These are phyloP conservation scores for Drosophila ficusphila DNA, from an alignment of 1,140 invertebrate genomes.

Conservation along the genomic window DNA sequence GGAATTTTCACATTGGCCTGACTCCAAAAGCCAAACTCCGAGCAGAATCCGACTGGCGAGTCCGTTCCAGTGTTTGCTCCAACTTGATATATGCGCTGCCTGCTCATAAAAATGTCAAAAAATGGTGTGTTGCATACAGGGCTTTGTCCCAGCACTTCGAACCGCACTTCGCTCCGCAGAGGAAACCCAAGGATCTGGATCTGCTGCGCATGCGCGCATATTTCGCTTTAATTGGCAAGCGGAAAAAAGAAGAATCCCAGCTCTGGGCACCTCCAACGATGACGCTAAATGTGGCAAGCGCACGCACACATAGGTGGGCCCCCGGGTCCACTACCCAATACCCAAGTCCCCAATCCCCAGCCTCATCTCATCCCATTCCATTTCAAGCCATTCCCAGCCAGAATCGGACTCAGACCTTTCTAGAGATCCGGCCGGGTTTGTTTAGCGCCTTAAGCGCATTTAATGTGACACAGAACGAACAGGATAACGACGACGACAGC, in stretches of 20 bases:
- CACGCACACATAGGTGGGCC: slow-evolving; percentile 78
- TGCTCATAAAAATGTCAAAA: slow-evolving; percentile 84
- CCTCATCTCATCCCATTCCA: too few relatives aligned
- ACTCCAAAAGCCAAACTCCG: slow-evolving; percentile 5
- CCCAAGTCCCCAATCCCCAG: not conserved
- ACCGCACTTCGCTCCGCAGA: slow-evolving; percentile 22
- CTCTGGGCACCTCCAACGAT: slow-evolving; percentile 71
- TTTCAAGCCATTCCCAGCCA: not conserved
- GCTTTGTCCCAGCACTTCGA: slow-evolving; percentile 56
- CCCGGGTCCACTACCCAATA: not conserved
- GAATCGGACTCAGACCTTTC: not conserved
- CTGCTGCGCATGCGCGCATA: slow-evolving; percentile 76
- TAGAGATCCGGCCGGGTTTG: slow-evolving; percentile 57
- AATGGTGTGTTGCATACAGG: slow-evolving; percentile 64
- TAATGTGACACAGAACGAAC: slow-evolving; percentile 83
- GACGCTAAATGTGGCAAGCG: slow-evolving; percentile 73
- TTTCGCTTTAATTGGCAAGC: slow-evolving; percentile 81
- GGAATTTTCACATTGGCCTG: slow-evolving; percentile 62
- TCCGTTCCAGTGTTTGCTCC: slow-evolving; percentile 51
- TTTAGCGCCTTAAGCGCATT: slow-evolving; percentile 83
- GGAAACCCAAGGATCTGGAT: slow-evolving; percentile 18
- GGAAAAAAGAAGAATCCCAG: slow-evolving; percentile 26
- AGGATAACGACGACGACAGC: slow-evolving; percentile 79
- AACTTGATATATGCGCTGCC: slow-evolving; percentile 83
- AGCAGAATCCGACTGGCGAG: slow-evolving; percentile 33